Percentiles rank a stretch among this genome's conserved stretches.
Conservation (phyloP, 2,888 invertebrate species). For the Drosophila acutilabella region DNA sequence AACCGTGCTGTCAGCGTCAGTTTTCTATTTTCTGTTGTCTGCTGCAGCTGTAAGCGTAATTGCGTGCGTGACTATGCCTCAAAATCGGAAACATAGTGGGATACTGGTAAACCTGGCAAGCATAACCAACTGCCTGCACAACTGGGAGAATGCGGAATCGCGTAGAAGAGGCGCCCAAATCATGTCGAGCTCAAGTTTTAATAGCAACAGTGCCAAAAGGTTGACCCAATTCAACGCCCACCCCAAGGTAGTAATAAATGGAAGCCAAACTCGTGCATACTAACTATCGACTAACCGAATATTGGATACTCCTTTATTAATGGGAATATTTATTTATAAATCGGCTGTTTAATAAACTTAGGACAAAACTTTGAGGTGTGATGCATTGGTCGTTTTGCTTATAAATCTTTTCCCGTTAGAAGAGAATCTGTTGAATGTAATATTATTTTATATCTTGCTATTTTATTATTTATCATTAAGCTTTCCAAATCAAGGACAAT, state of each 20-base stretch:
- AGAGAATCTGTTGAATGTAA: no score
- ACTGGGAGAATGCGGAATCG: constrained; percentile 14
- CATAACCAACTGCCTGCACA: constrained; percentile 7
- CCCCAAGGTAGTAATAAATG: constrained; percentile 44
- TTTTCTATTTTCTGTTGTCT: constrained; percentile 27
- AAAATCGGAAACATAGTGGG: constrained; percentile 58
- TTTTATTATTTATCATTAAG: no score
- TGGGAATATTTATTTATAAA: no score
- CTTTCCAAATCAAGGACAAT: no score
- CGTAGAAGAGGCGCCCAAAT: constrained; percentile 47
- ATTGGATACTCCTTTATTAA: not conserved
- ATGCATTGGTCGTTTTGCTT: no score
- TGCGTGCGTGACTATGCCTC: constrained; percentile 47
- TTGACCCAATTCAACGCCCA: constrained; percentile 66
- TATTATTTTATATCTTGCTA: no score
- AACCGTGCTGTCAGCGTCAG: constrained; percentile 29
- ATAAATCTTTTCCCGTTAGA: no score
- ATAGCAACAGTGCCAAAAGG: constrained; percentile 50
- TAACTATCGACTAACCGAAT: not conserved
- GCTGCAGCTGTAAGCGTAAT: constrained; percentile 36
- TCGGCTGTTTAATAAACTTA: no score
- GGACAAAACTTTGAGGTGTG: no score
- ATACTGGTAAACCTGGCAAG: constrained; percentile 8
- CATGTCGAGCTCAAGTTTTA: constrained; percentile 56
- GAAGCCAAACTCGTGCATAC: constrained; percentile 8